A percentile compares a stretch with the other conserved stretches of the same genome.
Conservation (phyloP, 2,113 vertebrate genomes). For the Nannospalax galili region DNA sequence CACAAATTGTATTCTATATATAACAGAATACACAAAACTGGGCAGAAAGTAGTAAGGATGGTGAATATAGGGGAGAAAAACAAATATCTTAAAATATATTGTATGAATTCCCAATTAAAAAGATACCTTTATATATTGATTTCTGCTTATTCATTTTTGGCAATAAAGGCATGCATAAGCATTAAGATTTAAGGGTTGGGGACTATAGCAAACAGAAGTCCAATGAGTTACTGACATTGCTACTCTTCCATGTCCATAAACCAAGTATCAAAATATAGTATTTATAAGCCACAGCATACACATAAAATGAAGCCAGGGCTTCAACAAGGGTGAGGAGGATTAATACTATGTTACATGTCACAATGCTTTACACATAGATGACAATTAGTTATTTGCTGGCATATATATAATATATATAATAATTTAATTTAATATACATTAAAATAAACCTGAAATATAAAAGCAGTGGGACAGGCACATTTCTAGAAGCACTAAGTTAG, state of each 20-base stretch:
- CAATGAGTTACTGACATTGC: not conserved
- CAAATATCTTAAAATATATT: too few relatives aligned
- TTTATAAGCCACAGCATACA: too few relatives aligned
- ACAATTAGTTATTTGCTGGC: not conserved
- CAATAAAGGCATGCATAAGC: not conserved
- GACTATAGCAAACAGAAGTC: not conserved
- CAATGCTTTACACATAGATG: not conserved
- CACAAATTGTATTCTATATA: too few relatives aligned
- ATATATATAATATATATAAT: too few relatives aligned
- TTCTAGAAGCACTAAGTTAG: not conserved
- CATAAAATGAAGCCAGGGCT: slow-evolving; percentile 14
- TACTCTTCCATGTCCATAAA: not conserved
- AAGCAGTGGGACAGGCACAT: not conserved
- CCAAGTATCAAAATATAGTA: not conserved
- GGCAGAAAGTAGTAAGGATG: too few relatives aligned
- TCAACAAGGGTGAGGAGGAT: not conserved
- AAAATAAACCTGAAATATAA: too few relatives aligned
- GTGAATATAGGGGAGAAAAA: too few relatives aligned
- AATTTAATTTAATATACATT: too few relatives aligned
- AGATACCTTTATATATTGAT: not conserved
- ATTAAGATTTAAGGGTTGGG: not conserved
- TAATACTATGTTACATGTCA: not conserved
- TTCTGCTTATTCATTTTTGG: not conserved
- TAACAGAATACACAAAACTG: too few relatives aligned
- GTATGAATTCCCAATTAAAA: not conserved